Conservation (phyloP, 2,888 invertebrate species). For the Gryllus longicercus region DNA sequence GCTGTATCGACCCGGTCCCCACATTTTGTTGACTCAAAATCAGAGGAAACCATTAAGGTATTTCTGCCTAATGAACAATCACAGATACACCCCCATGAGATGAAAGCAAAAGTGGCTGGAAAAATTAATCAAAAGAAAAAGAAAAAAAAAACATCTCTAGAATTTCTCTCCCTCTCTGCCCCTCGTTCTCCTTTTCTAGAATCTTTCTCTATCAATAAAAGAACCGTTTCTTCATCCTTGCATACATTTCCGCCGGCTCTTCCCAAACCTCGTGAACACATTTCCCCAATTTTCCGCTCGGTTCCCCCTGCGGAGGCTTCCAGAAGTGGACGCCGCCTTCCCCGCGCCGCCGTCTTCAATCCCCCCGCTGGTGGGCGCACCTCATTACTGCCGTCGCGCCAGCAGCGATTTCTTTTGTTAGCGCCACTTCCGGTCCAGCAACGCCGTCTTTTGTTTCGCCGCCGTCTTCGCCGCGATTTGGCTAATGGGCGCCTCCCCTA, state of each 20-base stretch:
- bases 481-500: conserved; percentile 39
- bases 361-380: background rate
- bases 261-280: background rate
- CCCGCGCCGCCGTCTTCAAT: background rate
- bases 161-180: too few species aligned
- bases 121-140: too few species aligned
- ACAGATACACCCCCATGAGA: too few species aligned
- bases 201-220: too few species aligned
- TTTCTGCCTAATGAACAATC: too few species aligned
- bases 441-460: conserved; percentile 7
- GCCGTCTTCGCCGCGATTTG: background rate
- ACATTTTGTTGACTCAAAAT: too few species aligned
- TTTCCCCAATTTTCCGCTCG: background rate
- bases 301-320: background rate
- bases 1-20: too few species aligned
- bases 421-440: background rate
- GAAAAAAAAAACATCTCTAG: too few species aligned
- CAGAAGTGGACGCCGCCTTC: background rate
- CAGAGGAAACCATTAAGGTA: too few species aligned
- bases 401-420: background rate
- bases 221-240: too few species aligned
- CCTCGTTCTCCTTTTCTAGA: too few species aligned
- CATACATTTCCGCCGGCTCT: background rate
- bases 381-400: background rate
- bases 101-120: too few species aligned